Percentiles rank a stretch among this genome's conserved stretches.
Conservation (phyloP, 92 coral and sea anemone genomes). For the Desmophyllum pertusum region DNA sequence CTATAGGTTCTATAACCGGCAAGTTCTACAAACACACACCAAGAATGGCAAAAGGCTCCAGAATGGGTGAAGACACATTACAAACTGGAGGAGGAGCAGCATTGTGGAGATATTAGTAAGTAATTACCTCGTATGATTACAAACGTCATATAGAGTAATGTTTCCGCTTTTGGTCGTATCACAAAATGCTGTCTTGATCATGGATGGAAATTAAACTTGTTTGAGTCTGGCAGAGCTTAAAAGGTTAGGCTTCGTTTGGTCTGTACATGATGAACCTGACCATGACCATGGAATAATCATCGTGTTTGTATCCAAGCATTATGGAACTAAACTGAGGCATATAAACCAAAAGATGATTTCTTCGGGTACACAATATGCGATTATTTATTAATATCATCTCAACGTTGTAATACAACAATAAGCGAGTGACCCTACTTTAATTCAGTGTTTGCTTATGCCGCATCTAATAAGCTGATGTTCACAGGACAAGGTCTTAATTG, state of each 20-base stretch:
- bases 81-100: conserved; percentile 35
- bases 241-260: too few relatives aligned
- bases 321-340: not conserved
- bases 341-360: not conserved
- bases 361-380: not conserved
- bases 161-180: too few relatives aligned
- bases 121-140: not conserved
- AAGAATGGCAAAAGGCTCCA: conserved; percentile 51
- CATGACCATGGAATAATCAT: not conserved
- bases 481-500: too few relatives aligned
- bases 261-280: not conserved
- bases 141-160: too few relatives aligned
- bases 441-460: too few relatives aligned
- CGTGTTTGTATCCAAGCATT: not conserved
- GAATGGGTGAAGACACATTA: conserved; percentile 47
- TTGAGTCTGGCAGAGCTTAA: too few relatives aligned
- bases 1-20: conserved; percentile 27
- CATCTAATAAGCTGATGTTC: too few relatives aligned
- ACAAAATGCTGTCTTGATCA: too few relatives aligned
- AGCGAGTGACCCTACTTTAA: not conserved
- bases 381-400: not conserved
- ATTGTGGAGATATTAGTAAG: conserved; percentile 57
- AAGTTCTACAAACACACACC: conserved; percentile 48
- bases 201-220: too few relatives aligned
- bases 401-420: not conserved